Conservation (phyloP, 2,113 vertebrate genomes). For the Naja naja region DNA sequence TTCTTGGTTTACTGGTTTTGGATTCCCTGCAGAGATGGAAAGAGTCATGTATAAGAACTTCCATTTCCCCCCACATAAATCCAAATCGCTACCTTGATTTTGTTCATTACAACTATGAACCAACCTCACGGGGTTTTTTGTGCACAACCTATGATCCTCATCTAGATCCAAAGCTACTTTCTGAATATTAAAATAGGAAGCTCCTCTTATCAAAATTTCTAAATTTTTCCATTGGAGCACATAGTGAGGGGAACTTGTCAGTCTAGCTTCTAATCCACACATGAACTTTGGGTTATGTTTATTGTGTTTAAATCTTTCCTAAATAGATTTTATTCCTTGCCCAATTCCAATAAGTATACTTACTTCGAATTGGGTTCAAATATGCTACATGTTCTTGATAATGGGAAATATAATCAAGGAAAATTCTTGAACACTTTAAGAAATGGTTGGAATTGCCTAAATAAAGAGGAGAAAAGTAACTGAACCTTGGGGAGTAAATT, state of each 20-base stretch:
- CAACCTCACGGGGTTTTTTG: not conserved
- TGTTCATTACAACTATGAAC: not conserved
- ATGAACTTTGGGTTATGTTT: not conserved
- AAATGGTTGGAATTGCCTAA: constrained; percentile 73
- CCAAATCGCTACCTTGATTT: not conserved
- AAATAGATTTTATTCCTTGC: not conserved
- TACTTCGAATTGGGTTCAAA: constrained; percentile 59
- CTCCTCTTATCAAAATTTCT: not conserved
- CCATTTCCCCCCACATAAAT: not conserved
- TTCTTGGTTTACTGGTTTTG: constrained; percentile 4
- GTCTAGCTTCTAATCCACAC: not conserved
- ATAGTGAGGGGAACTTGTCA: not conserved
- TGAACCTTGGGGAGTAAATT: not conserved
- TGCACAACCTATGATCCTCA: not conserved
- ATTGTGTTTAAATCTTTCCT: not conserved
- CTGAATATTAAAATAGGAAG: not conserved
- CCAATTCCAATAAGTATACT: not conserved
- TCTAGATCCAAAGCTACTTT: not conserved
- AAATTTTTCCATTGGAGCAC: not conserved
- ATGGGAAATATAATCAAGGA: constrained; percentile 63
- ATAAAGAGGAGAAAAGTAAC: not conserved
- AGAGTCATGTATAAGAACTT: not conserved
- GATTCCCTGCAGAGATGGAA: not conserved
- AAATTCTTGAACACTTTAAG: constrained; percentile 67
- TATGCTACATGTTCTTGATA: constrained; percentile 63